Base-by-base conservation (phyloP, 35 echinoderm and acorn worm genomes). In the Ophioderma brevispina region DNA sequence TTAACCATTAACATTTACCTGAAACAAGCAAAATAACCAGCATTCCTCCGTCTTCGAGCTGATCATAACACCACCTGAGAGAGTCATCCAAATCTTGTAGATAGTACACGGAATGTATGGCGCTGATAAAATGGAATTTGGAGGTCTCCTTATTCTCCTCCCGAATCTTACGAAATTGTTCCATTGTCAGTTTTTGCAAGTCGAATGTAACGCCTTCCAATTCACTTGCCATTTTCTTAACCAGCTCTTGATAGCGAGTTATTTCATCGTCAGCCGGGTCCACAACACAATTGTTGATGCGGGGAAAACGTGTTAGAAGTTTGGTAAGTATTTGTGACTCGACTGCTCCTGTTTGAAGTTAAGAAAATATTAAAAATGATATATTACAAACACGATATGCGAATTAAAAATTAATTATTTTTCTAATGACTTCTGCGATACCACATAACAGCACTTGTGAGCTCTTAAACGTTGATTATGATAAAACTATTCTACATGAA, bases 31-130 rank as follows among this genome's bases (percentile, higher is more conserved):
- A n/a, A n/a, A n/a, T n/a, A n/a, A n/a, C n/a, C n/a, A n/a, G n/a
- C n/a, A n/a, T n/a, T n/a, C n/a, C n/a, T n/a, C n/a, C n/a, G n/a
- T n/a, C n/a, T n/a, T n/a, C n/a, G n/a, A n/a, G n/a, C n/a, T n/a
- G n/a, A n/a, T n/a, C n/a, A n/a, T n/a, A n/a, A n/a, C n/a, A n/a
- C n/a, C n/a, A n/a, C n/a, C n/a, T n/a, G n/a, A n/a, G n/a, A n/a
- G n/a, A 37, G 21, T 40, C 43, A 40, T 81, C 79, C 13, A 37
- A 52, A 31, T 95, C 84, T 3, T 91, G 55, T 23, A 50, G n/a
- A 28, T 92, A 87, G 41, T 95, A 95, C n/a, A 95, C 14, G 37
- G 89, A 95, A 91, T 95, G 93, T 35, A 95, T 91, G 38, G 93
- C 93, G 55, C 79, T 92, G 55, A 95, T 95, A 33, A 95, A 92